Percentiles rank a stretch among this genome's conserved stretches.
Evolutionary conservation across 2,888 invertebrate genomes (phyloP).

Genomic region (Arctia plantaginis): DNA sequence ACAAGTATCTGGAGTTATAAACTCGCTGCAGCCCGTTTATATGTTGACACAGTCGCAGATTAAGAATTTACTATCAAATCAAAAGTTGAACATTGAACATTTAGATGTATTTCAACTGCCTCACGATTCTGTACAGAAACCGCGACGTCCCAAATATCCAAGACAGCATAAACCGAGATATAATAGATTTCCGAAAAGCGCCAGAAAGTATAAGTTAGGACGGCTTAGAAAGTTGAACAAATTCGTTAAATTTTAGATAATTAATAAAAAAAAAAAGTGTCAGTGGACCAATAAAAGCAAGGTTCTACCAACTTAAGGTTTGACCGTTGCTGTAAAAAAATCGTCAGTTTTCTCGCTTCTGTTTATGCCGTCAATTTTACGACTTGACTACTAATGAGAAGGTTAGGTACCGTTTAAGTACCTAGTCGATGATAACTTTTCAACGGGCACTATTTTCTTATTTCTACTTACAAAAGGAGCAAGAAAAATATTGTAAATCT

Average conservation of each 20-base stretch:
- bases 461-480: too few species aligned
- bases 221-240: conserved; percentile 41
- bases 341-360: too few species aligned
- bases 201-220: conserved; percentile 11
- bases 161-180: conserved; percentile 50
- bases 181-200: conserved; percentile 29
- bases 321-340: not conserved
- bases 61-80: conserved; percentile 71
- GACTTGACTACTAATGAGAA: too few species aligned
- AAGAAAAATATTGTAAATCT: too few species aligned
- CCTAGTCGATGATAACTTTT: too few species aligned
- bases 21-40: conserved; percentile 72
- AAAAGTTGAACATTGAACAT: conserved; percentile 76
- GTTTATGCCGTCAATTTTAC: too few species aligned
- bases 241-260: conserved; percentile 20
- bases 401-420: too few species aligned
- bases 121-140: conserved; percentile 35
- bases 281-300: not conserved
- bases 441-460: too few species aligned
- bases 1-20: conserved; percentile 37
- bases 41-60: conserved; percentile 76
- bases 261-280: not conserved
- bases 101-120: conserved; percentile 69
- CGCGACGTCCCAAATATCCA: conserved; percentile 60
- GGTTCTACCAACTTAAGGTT: not conserved